Percentiles rank a stretch among this genome's conserved stretches.
Conservation (phyloP, 2,797 vertebrate genomes). For the Thripadectes ignobilis region DNA sequence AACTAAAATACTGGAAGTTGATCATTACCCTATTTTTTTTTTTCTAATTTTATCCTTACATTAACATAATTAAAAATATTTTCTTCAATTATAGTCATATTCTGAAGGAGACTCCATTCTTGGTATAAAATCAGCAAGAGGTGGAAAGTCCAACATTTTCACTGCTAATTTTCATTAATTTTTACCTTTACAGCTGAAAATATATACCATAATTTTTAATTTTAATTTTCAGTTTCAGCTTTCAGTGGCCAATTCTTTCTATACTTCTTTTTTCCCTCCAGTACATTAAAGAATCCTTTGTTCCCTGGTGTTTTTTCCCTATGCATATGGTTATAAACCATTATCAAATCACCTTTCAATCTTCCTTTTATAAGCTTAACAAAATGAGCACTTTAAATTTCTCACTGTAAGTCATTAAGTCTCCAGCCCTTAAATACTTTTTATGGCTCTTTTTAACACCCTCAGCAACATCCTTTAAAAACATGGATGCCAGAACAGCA, state of each 20-base stretch:
- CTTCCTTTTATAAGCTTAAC: slow-evolving; percentile 36
- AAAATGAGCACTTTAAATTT: slow-evolving; percentile 45
- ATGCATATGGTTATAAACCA: slow-evolving; percentile 16
- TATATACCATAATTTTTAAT: accelerated
- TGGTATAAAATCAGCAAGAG: not conserved
- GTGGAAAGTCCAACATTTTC: not conserved
- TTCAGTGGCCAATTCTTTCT: not conserved
- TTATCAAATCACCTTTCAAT: slow-evolving; percentile 55
- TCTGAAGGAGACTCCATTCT: not conserved
- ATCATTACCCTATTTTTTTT: accelerated
- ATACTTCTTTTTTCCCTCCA: not conserved
- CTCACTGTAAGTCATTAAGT: slow-evolving; percentile 22
- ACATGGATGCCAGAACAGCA: not conserved
- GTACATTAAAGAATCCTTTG: slow-evolving; percentile 29
- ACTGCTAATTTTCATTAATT: not conserved
- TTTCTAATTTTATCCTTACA: not conserved
- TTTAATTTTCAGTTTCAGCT: not conserved
- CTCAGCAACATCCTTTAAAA: not conserved
- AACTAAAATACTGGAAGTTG: not conserved
- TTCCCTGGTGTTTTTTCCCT: not conserved
- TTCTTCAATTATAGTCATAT: not conserved
- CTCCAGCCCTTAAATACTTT: slow-evolving; percentile 46
- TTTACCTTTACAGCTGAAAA: not conserved
- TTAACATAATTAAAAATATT: not conserved
- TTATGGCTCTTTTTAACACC: slow-evolving; percentile 34